phyloP scores from a whole-genome alignment of 2,113 vertebrate species.

The Zosterops pallidus region DNA sequence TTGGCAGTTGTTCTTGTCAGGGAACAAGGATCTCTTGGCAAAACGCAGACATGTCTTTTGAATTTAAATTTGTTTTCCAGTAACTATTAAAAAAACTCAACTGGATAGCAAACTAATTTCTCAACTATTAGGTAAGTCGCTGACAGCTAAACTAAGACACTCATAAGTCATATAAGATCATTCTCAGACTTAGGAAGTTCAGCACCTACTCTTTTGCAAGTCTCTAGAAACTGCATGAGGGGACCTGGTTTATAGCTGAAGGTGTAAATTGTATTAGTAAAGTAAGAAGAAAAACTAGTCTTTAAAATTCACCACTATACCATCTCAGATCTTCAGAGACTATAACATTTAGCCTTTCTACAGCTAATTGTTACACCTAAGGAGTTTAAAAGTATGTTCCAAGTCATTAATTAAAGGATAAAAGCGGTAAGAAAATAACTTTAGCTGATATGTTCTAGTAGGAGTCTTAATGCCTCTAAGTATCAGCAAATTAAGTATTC shows the following conservation, averaged over 20 bases:
- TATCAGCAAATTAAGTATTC: not conserved
- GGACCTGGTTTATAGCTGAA: not conserved
- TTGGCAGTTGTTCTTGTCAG: not conserved
- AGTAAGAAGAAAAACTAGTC: not conserved
- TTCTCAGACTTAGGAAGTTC: not conserved
- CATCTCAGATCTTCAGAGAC: not conserved
- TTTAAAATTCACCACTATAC: not conserved
- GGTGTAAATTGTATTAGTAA: not conserved
- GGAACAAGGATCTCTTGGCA: not conserved
- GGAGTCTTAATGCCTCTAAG: not conserved
- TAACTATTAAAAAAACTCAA: too few species aligned
- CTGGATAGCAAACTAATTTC: not conserved
- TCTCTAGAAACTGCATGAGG: not conserved
- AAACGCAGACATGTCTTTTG: not conserved
- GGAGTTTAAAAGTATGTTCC: not conserved
- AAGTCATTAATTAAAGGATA: not conserved
- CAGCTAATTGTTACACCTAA: not conserved
- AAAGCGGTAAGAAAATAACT: not conserved
- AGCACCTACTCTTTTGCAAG: not conserved
- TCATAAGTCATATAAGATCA: fast-evolving
- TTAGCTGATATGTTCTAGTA: not conserved
- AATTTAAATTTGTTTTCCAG: not conserved
- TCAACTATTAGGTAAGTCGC: not conserved
- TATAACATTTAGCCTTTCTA: not conserved
- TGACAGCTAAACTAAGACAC: not conserved